phyloP scores from a whole-genome alignment of 64 coral and sea anemone genomes.

The Stichodactyla helianthus region DNA sequence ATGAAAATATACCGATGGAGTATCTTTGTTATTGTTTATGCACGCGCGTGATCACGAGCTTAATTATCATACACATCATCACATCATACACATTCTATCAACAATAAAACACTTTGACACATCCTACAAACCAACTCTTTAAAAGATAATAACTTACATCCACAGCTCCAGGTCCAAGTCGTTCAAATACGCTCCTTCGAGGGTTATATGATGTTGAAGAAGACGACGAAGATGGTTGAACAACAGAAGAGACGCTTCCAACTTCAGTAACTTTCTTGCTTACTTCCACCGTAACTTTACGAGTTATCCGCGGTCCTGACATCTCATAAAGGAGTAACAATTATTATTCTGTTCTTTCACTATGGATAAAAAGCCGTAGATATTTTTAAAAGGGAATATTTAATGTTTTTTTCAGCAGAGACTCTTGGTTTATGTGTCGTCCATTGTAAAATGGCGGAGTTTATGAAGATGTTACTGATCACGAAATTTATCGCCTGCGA shows the following conservation, averaged over 20 bases:
- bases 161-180: constrained; percentile 83
- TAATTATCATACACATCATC: too few relatives aligned
- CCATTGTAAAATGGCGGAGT: constrained; percentile 20
- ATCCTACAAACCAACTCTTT: not conserved
- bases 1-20: too few relatives aligned
- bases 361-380: not conserved
- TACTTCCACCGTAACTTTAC: constrained; percentile 96
- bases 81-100: too few relatives aligned
- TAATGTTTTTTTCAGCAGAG: not conserved
- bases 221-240: constrained; percentile 30
- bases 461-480: not conserved
- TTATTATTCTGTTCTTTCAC: not conserved
- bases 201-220: constrained; percentile 26
- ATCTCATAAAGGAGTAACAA: constrained; percentile 1
- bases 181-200: constrained; percentile 92
- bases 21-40: not conserved
- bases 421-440: not conserved
- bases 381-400: not conserved
- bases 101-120: not conserved
- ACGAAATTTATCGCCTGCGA: not conserved
- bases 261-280: constrained; percentile 75
- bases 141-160: constrained; percentile 45
- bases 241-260: not conserved
- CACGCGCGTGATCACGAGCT: too few relatives aligned
- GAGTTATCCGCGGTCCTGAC: constrained; percentile 90